A percentile compares a stretch with the other conserved stretches of the same genome.
Conservation (phyloP, 2,888 invertebrate genomes). For the Piscicola geometra region DNA sequence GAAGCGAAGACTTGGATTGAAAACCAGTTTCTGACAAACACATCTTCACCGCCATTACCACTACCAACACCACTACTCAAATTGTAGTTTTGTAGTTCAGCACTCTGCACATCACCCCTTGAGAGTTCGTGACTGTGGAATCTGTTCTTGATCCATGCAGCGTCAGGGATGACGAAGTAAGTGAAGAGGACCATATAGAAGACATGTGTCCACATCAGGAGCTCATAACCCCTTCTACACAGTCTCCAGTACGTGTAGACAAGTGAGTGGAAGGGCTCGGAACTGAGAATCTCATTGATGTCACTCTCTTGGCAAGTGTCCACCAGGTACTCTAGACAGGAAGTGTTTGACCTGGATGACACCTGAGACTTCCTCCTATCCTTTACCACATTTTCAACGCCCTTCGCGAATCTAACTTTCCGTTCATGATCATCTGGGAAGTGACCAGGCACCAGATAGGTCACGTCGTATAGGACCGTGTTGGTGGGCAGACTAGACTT, state of each 20-base stretch:
- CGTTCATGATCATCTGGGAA: constrained; percentile 27
- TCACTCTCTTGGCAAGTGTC: constrained; percentile 21
- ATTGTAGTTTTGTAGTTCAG: too few relatives aligned
- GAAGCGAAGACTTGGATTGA: constrained; percentile 25
- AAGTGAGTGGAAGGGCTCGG: constrained; percentile 35
- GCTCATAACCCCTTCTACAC: constrained; percentile 34
- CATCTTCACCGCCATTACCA: neutral
- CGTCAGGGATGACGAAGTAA: constrained; percentile 35
- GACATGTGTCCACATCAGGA: constrained; percentile 38
- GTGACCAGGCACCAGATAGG: constrained; percentile 36
- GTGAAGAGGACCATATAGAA: constrained; percentile 37
- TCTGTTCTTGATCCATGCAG: constrained; percentile 26
- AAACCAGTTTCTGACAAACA: neutral
- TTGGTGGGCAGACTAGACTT: constrained; percentile 21
- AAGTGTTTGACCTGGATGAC: constrained; percentile 18
- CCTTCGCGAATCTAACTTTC: neutral
- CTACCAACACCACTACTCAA: too few relatives aligned
- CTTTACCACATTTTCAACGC: neutral
- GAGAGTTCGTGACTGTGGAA: neutral
- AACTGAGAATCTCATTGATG: constrained; percentile 28
- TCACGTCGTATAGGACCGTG: constrained; percentile 35
- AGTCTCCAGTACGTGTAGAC: constrained; percentile 38
- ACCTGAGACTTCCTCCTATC: constrained; percentile 14
- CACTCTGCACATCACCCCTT: neutral
- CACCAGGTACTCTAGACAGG: constrained; percentile 28